Conservation (phyloP, 2,888 invertebrate species). For the Salticus scenicus region DNA sequence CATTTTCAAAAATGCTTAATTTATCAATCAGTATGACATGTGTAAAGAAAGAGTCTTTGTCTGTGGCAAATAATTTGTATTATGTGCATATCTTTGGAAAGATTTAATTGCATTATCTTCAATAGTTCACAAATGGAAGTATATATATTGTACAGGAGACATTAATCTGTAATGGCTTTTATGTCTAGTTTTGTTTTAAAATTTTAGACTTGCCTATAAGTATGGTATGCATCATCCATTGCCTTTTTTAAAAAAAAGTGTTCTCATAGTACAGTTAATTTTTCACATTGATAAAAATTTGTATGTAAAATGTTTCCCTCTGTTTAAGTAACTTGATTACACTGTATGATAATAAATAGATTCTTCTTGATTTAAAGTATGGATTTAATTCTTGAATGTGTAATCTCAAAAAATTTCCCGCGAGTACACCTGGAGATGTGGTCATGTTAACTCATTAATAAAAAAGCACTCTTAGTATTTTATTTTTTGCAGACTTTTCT, state of each 20-base stretch:
- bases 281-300: background rate
- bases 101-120: no score
- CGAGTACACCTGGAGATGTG: constrained; percentile 53
- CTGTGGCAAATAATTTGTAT: no score
- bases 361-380: background rate
- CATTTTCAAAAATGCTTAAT: no score
- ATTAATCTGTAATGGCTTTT: background rate
- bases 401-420: background rate
- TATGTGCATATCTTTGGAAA: no score
- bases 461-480: background rate
- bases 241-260: background rate
- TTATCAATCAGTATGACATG: no score
- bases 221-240: constrained; percentile 16
- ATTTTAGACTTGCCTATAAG: background rate
- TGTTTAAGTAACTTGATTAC: background rate
- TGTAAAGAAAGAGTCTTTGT: no score
- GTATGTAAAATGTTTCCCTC: background rate
- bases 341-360: constrained; percentile 4
- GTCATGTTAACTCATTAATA: background rate
- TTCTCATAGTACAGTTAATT: background rate
- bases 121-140: no score
- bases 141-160: background rate
- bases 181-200: constrained; percentile 5
- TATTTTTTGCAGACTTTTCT: no score
- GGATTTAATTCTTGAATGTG: background rate